phyloP scores from a whole-genome alignment of 2,888 invertebrate species.

The Epistrophe eligans region DNA sequence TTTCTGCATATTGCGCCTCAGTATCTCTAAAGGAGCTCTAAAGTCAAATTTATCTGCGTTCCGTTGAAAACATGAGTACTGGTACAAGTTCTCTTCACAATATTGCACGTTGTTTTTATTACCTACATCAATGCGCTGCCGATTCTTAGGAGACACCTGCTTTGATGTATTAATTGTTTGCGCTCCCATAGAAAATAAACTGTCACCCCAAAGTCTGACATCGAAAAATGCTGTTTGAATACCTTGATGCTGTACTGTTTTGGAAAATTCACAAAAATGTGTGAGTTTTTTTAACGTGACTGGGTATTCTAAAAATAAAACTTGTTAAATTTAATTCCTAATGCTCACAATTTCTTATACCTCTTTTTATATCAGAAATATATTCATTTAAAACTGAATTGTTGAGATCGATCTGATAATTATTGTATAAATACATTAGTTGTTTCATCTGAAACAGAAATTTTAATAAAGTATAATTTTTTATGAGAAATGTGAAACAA shows the following conservation, averaged over 20 bases:
- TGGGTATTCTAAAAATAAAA: conserved; percentile 42
- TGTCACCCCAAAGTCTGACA: conserved; percentile 15
- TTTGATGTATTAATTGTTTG: conserved; percentile 43
- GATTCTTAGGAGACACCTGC: conserved; percentile 1
- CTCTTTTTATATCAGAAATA: conserved; percentile 37
- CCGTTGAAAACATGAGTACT: neutral
- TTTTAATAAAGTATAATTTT: neutral
- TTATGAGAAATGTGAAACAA: neutral
- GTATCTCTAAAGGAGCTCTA: conserved; percentile 38
- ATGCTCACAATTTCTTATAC: conserved; percentile 3
- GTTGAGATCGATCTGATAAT: conserved; percentile 40
- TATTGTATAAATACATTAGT: conserved; percentile 46
- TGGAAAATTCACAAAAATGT: conserved; percentile 31
- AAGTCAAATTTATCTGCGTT: conserved; percentile 20
- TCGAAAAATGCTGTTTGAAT: conserved; percentile 15
- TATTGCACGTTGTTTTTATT: conserved; percentile 11
- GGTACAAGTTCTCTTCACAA: conserved; percentile 4
- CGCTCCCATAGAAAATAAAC: conserved; percentile 30
- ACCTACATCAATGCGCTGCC: neutral
- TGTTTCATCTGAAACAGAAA: conserved; percentile 59
- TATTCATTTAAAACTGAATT: conserved; percentile 54
- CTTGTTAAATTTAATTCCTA: neutral
- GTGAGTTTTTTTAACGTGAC: conserved; percentile 13
- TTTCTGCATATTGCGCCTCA: conserved; percentile 31
- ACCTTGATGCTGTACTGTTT: neutral